phyloP scores from a whole-genome alignment of 2,888 invertebrate genomes.

The Lasioglossum malachurum region DNA sequence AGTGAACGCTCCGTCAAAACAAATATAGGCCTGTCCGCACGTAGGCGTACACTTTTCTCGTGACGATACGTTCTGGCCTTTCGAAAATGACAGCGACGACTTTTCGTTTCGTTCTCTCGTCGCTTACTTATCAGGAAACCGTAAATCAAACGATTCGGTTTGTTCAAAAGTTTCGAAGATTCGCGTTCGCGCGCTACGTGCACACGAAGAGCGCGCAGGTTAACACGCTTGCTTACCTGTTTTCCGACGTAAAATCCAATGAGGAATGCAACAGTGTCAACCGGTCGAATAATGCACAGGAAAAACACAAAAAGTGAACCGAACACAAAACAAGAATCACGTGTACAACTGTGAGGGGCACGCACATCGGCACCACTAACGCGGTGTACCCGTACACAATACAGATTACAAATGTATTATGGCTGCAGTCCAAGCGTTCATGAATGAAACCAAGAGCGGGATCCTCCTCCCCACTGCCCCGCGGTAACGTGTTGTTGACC shows the following conservation, averaged over 20 bases:
- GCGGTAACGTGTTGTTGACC: conserved; percentile 8
- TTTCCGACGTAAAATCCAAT: conserved; percentile 67
- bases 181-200: conserved; percentile 53
- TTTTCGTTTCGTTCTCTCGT: background rate
- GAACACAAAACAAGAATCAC: conserved; percentile 75
- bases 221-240: conserved; percentile 56
- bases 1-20: conserved; percentile 65
- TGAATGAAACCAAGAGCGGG: conserved; percentile 83
- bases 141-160: background rate
- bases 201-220: conserved; percentile 46
- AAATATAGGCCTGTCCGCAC: conserved; percentile 62
- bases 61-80: conserved; percentile 40
- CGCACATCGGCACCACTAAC: conserved; percentile 82
- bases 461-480: conserved; percentile 38
- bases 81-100: conserved; percentile 48
- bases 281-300: conserved; percentile 67
- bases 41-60: conserved; percentile 69
- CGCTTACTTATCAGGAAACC: background rate
- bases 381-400: conserved; percentile 80
- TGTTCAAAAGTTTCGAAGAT: conserved; percentile 57
- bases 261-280: conserved; percentile 61
- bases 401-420: conserved; percentile 82
- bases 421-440: conserved; percentile 80
- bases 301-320: conserved; percentile 71
- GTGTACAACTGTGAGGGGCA: conserved; percentile 76